Evolutionary conservation across 2,888 invertebrate species (phyloP), one percentile per base, ranked within the genome.

Genomic region (Mythimna ferrago): DNA sequence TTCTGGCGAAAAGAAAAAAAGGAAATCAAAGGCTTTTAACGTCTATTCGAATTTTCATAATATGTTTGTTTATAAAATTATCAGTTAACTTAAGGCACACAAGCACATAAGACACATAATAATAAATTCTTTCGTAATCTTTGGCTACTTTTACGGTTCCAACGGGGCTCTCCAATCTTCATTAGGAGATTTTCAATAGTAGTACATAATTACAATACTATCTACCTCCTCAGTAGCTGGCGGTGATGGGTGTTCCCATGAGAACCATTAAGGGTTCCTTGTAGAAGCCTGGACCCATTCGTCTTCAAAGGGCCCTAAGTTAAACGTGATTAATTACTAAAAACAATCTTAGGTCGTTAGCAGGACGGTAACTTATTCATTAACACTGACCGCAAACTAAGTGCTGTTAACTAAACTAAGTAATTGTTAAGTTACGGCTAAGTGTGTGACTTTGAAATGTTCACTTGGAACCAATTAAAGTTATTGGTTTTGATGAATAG

Each of bases 321-420:
- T 41, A 44, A 65, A 41, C 48, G 21, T 63, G 63, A 66, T 79
- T 64, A 80, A 69, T 81, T 14, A 66, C 63, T 60, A 44, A 64
- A 78, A 67, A 61, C 26, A 64, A 65, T 21, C 0, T 19, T 35
- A 51, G 14, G 26, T 62, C 61, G 41, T 64, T 61, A 61, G 60
- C 48, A n/a, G 10, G 19, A 54, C 51, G 21, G 41, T 81, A 70
- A 81, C 64, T 78, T 81, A 70, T 79, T 81, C 64, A 79, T 76
- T 76, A 81, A 44, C 66, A 53, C 67, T 61, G 44, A 5, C 63
- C 44, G 21, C 75, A 32, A 56, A 74, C 65, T 66, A 81, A 80
- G 58, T 76, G 66, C 58, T 66, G 67, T 60, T 81, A 61, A 81
- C 41, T 66, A 32, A 51, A 21, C 54, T 76, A 66, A 69, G 56